These are phyloP conservation scores for Cladorhizidae sp. DNA, from an alignment of 37 sponge, comb jelly and placozoan species.

Conservation along the genomic window DNA sequence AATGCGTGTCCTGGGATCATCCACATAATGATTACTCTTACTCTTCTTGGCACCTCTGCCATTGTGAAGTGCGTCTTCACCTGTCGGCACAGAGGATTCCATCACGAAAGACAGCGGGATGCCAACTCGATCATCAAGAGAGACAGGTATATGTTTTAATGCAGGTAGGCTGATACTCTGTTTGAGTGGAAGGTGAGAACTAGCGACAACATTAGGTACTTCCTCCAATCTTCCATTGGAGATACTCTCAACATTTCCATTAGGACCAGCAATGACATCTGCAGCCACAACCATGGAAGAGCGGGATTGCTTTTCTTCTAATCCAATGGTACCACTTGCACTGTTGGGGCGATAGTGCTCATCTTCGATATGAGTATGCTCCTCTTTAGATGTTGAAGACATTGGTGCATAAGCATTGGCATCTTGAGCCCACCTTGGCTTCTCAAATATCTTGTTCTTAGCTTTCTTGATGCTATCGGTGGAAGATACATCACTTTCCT, in stretches of 20 bases:
- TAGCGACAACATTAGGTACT: background rate
- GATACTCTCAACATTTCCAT: too few relatives aligned
- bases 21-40: slow-evolving; percentile 20
- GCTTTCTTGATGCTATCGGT: slow-evolving; percentile 7
- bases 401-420: background rate
- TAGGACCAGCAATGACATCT: too few relatives aligned
- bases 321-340: background rate
- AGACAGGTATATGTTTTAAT: background rate
- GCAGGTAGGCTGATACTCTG: background rate
- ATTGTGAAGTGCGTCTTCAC: background rate
- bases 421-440: slow-evolving; percentile 6
- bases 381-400: slow-evolving; percentile 1
- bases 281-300: too few relatives aligned
- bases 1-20: slow-evolving; percentile 1
- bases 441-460: slow-evolving; percentile 2
- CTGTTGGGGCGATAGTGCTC: background rate
- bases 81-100: background rate
- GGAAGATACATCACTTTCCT: background rate
- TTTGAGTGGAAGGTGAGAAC: background rate
- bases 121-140: background rate
- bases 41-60: background rate
- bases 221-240: background rate
- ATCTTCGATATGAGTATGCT: background rate
- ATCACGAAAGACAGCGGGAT: background rate
- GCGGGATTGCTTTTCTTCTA: background rate